Percentiles rank a stretch among this genome's conserved stretches.
Conservation (phyloP, 2,888 invertebrate genomes). For the Cheilosia variabilis region DNA sequence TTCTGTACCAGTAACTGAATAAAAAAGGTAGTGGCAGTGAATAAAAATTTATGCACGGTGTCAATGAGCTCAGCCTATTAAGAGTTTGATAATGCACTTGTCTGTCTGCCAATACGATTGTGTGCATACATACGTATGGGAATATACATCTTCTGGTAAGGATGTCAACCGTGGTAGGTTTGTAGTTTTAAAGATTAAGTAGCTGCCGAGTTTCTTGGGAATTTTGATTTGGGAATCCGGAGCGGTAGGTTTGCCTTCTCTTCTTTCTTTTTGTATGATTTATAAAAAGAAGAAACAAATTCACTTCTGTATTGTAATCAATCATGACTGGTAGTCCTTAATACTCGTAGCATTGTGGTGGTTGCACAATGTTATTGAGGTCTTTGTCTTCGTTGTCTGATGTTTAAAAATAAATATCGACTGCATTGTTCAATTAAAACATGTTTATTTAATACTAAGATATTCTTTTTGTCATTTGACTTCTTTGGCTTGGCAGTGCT, state of each 20-base stretch:
- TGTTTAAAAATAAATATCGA: constrained; percentile 22
- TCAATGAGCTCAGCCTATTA: constrained; percentile 76
- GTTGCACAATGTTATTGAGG: not conserved
- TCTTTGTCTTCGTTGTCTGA: not conserved
- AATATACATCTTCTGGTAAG: constrained; percentile 47
- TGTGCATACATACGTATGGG: constrained; percentile 48
- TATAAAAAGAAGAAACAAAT: not conserved
- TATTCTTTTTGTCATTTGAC: constrained; percentile 26
- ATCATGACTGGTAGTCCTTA: not conserved
- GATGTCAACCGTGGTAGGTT: constrained; percentile 68
- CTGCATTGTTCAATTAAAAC: constrained; percentile 39
- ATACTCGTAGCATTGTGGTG: not conserved
- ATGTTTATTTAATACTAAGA: constrained; percentile 46
- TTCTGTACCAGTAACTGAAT: constrained; percentile 76
- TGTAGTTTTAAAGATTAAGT: constrained; percentile 70
- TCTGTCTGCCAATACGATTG: constrained; percentile 72
- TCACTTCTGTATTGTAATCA: constrained; percentile 1
- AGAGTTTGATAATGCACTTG: constrained; percentile 75
- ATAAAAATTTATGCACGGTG: constrained; percentile 76
- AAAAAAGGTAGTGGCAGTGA: constrained; percentile 75
- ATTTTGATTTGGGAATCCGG: constrained; percentile 21
- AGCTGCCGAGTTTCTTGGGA: constrained; percentile 61
- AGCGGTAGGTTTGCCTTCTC: constrained; percentile 27
- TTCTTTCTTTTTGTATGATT: constrained; percentile 2
- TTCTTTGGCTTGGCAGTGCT: constrained; percentile 64